A percentile compares a stretch with the other conserved stretches of the same genome.
Evolutionary conservation across 2,113 vertebrate species (phyloP).

Genomic region (Pelmatolapia mariae): DNA sequence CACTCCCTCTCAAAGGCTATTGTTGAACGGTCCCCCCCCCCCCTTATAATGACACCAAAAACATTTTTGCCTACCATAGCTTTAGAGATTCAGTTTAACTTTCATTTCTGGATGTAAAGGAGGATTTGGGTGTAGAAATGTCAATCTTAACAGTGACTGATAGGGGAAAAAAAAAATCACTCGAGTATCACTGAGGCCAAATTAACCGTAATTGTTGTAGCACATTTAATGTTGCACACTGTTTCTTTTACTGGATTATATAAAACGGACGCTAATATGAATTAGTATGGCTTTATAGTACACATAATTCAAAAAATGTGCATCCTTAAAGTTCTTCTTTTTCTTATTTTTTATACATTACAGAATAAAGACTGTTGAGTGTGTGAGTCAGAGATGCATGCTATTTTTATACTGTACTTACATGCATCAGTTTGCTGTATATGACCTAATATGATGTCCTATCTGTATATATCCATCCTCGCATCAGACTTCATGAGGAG

Average conservation of each 20-base stretch:
- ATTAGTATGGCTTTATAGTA: neutral
- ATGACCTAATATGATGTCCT: neutral
- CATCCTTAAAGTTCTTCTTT: neutral
- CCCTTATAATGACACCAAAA: neutral
- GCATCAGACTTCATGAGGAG: neutral
- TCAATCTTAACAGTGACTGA: neutral
- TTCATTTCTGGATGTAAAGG: neutral
- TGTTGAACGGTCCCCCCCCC: too few relatives aligned
- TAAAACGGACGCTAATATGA: conserved; percentile 11
- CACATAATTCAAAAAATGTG: neutral
- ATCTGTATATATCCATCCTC: conserved; percentile 14
- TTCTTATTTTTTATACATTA: neutral
- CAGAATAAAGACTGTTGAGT: conserved; percentile 24
- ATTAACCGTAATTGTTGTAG: neutral
- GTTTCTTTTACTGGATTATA: neutral
- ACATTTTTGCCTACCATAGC: neutral
- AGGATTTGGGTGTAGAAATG: neutral
- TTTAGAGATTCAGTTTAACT: neutral
- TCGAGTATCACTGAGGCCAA: neutral
- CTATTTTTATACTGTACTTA: conserved; percentile 54
- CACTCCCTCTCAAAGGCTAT: neutral
- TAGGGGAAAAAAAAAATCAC: neutral
- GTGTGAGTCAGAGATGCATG: conserved; percentile 52
- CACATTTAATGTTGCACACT: neutral
- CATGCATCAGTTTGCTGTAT: conserved; percentile 6